Conservation (phyloP, 2,888 invertebrate genomes). For the Papilio protenor region DNA sequence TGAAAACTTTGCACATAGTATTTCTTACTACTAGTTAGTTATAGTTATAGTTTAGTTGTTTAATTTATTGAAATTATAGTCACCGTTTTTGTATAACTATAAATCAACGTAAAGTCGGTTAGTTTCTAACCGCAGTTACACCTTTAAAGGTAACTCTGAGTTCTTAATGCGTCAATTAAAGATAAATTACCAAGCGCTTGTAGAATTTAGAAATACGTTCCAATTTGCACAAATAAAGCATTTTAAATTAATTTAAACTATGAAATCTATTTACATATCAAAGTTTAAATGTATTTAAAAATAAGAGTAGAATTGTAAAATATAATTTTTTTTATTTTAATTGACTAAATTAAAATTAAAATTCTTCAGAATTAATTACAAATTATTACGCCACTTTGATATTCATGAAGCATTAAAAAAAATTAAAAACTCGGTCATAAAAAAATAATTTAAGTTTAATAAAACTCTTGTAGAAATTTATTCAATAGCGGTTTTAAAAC, state of each 20-base stretch:
- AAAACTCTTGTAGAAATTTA: not conserved
- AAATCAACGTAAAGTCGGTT: not conserved
- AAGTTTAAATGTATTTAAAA: not conserved
- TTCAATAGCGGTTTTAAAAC: slow-evolving; percentile 11
- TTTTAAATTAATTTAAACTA: not conserved
- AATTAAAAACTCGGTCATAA: not conserved
- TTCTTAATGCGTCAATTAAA: not conserved
- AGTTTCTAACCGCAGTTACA: not conserved
- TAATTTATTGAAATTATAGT: slow-evolving; percentile 3
- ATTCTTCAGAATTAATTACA: too few species aligned
- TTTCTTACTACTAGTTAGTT: not conserved
- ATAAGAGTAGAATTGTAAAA: too few species aligned
- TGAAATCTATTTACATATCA: not conserved
- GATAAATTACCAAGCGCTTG: not conserved
- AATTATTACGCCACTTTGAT: too few species aligned
- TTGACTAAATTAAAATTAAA: too few species aligned
- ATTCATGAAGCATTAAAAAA: not conserved
- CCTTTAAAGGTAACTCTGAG: not conserved
- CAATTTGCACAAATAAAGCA: not conserved
- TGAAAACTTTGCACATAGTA: too few species aligned
- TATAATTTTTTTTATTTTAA: too few species aligned
- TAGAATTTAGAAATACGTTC: not conserved
- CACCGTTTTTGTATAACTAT: not conserved
- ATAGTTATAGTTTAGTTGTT: not conserved
- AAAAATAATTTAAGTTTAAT: not conserved